Percentiles rank a stretch among this genome's conserved stretches.
Evolutionary conservation across 1,140 invertebrate genomes (phyloP).

Genomic region (Sinonovacula constricta): DNA sequence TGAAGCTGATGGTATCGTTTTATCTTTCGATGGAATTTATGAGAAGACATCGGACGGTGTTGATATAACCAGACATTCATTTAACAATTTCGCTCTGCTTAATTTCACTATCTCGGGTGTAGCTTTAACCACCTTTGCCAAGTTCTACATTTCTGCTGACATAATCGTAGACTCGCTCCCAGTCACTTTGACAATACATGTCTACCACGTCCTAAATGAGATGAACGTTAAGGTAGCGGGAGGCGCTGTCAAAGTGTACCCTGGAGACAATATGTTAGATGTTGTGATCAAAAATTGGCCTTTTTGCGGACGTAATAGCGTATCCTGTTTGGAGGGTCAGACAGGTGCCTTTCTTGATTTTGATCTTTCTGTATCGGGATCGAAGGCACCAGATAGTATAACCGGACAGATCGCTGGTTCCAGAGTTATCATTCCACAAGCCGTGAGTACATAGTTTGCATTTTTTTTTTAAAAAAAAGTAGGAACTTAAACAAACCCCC

Average conservation of each 20-base stretch:
- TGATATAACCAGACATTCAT: constrained; percentile 2
- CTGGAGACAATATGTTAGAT: constrained; percentile 34
- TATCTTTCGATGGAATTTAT: constrained; percentile 21
- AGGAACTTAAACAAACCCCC: no score
- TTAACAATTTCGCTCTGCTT: constrained; percentile 33
- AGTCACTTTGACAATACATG: constrained; percentile 13
- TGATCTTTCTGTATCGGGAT: constrained; percentile 22
- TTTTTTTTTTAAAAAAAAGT: no score
- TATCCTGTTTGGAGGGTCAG: background rate
- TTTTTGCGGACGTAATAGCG: constrained; percentile 19
- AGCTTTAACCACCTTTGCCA: background rate
- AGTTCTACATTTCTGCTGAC: background rate
- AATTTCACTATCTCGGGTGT: constrained; percentile 15
- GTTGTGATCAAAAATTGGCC: constrained; percentile 30
- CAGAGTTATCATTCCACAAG: constrained; percentile 18
- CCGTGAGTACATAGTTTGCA: no score
- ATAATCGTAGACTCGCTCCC: background rate
- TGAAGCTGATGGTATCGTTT: background rate
- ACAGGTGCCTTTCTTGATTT: constrained; percentile 28
- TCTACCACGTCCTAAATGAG: constrained; percentile 16
- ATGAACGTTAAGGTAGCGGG: constrained; percentile 39
- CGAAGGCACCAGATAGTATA: background rate
- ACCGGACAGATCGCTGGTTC: constrained; percentile 12
- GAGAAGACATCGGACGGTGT: background rate
- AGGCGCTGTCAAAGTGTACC: background rate